Percentiles rank a stretch among this genome's conserved stretches.
These are phyloP conservation scores for Platynereis dumerilii DNA, from an alignment of 2,888 invertebrate species.

Conservation along the genomic window DNA sequence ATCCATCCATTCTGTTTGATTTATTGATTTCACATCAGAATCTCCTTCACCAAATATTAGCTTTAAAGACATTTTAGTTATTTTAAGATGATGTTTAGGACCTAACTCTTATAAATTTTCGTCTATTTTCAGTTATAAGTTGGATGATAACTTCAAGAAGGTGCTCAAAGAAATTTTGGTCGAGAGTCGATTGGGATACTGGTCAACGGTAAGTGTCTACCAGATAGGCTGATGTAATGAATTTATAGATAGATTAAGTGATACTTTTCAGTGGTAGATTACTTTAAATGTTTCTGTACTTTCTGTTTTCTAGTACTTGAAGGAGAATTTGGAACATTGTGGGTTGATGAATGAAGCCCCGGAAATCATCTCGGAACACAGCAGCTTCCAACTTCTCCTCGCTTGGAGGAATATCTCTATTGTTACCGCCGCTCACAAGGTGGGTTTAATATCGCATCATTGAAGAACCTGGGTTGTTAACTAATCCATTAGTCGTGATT, in stretches of 20 bases:
- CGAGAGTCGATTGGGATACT: slow-evolving; percentile 47
- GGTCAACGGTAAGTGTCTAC: slow-evolving; percentile 51
- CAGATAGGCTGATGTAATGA: background rate
- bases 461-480: too few species aligned
- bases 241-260: too few species aligned
- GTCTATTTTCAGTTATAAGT: slow-evolving; percentile 27
- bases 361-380: slow-evolving; percentile 43
- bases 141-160: slow-evolving; percentile 49
- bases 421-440: slow-evolving; percentile 47
- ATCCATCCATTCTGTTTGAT: too few species aligned
- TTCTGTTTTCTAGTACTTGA: slow-evolving; percentile 28
- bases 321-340: slow-evolving; percentile 8
- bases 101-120: background rate
- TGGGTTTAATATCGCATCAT: too few species aligned
- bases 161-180: slow-evolving; percentile 45
- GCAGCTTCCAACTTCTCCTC: slow-evolving; percentile 47
- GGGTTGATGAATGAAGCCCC: background rate
- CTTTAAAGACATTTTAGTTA: too few species aligned
- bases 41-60: too few species aligned
- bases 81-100: too few species aligned
- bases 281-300: too few species aligned
- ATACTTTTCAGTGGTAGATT: too few species aligned
- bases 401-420: slow-evolving; percentile 56
- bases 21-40: too few species aligned
- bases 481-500: too few species aligned